A percentile compares a stretch with the other conserved stretches of the same genome.
phyloP scores from a whole-genome alignment of 2,888 invertebrate species.

The Buathra laborator region DNA sequence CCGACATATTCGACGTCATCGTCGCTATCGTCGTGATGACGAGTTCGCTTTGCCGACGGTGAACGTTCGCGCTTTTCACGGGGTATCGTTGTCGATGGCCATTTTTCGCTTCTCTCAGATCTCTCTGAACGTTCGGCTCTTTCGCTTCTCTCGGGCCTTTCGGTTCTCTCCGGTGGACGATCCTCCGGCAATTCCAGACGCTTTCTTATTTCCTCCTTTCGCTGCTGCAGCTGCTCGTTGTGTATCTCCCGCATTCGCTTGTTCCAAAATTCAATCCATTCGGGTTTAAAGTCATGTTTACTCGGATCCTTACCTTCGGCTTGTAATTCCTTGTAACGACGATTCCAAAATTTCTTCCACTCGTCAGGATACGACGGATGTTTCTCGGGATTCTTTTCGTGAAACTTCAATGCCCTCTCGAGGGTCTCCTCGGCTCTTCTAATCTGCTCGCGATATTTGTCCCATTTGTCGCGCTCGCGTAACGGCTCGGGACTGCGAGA shows the following conservation, averaged over 20 bases:
- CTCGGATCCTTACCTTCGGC: conserved; percentile 91
- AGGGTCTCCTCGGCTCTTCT: conserved; percentile 87
- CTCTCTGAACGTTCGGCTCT: conserved; percentile 18
- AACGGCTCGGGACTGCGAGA: conserved; percentile 79
- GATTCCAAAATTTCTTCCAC: conserved; percentile 96
- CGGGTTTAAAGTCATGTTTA: conserved; percentile 94
- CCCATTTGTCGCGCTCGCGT: conserved; percentile 86
- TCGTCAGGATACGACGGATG: conserved; percentile 95
- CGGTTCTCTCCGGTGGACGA: conserved; percentile 78
- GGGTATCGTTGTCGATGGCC: conserved; percentile 50
- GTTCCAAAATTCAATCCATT: conserved; percentile 96
- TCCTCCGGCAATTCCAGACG: conserved; percentile 87
- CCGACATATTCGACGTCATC: conserved; percentile 84
- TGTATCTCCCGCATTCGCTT: conserved; percentile 93
- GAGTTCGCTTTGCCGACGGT: conserved; percentile 68
- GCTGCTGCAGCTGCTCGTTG: conserved; percentile 88
- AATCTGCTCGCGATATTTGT: conserved; percentile 85
- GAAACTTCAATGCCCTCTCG: conserved; percentile 89
- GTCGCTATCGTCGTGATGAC: conserved; percentile 79
- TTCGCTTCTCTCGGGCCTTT: conserved; percentile 37
- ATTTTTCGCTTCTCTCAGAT: conserved; percentile 42
- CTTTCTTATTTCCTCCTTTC: conserved; percentile 90
- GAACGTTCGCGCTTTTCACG: conserved; percentile 73
- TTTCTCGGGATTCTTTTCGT: conserved; percentile 94
- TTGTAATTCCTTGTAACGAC: conserved; percentile 92